phyloP scores from a whole-genome alignment of 2,888 invertebrate species.

The Sphaeridia pumilis region DNA sequence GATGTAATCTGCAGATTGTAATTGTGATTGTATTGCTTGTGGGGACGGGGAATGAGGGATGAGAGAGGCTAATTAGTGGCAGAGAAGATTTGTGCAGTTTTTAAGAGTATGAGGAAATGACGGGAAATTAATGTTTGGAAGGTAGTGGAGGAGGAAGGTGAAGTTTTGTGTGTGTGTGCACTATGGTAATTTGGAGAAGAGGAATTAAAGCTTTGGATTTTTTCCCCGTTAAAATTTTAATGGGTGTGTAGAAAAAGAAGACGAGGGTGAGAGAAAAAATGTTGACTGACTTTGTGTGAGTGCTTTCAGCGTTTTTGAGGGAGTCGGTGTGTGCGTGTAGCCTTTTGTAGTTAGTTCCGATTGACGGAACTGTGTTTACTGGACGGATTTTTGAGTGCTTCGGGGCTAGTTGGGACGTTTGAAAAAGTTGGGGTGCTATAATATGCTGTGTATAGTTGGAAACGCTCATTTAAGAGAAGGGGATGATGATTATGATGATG shows the following conservation, averaged over 20 bases:
- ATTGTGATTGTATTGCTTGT: not conserved
- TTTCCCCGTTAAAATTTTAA: constrained; percentile 6
- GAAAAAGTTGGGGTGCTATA: too few species aligned
- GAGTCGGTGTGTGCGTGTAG: too few species aligned
- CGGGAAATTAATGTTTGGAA: too few species aligned
- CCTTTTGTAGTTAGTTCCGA: too few species aligned
- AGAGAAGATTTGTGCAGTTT: too few species aligned
- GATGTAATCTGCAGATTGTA: not conserved
- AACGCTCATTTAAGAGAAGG: not conserved
- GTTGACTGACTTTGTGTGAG: too few species aligned
- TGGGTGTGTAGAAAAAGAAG: constrained; percentile 14
- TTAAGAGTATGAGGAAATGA: too few species aligned
- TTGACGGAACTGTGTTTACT: too few species aligned
- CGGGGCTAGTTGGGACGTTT: constrained; percentile 16
- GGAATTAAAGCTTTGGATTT: constrained; percentile 1
- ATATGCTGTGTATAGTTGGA: constrained; percentile 16
- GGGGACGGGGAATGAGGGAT: not conserved
- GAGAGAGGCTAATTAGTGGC: not conserved
- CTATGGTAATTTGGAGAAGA: not conserved
- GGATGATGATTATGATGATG: constrained; percentile 3
- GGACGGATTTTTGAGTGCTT: constrained; percentile 19
- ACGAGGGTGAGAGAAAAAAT: constrained; percentile 10
- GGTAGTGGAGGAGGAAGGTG: too few species aligned
- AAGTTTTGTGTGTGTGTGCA: too few species aligned
- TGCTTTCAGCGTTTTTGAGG: too few species aligned